phyloP scores from a whole-genome alignment of 2,888 invertebrate genomes.

The Polyommatus iphigenia region DNA sequence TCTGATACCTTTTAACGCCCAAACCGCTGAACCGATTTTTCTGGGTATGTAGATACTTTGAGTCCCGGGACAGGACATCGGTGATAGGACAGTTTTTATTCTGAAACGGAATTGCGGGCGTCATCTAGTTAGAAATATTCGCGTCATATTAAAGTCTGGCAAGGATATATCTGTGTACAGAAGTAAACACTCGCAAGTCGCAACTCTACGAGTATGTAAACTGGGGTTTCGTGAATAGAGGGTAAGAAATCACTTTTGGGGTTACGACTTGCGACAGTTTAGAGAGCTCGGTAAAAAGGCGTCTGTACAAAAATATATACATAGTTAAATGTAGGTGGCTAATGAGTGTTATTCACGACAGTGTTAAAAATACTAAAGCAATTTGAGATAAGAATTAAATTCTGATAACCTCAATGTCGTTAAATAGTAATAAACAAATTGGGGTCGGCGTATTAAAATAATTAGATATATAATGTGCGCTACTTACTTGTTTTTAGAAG shows the following conservation, averaged over 20 bases:
- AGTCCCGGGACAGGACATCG: no score
- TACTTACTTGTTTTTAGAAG: background rate
- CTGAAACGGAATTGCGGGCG: no score
- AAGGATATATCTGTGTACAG: background rate
- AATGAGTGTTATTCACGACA: constrained; percentile 3
- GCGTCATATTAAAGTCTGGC: background rate
- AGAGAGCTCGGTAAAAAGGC: constrained; percentile 1
- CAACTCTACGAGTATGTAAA: constrained; percentile 15
- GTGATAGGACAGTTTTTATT: no score
- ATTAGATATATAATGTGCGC: background rate
- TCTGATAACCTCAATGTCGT: background rate
- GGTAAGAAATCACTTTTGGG: constrained; percentile 24
- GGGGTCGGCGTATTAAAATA: background rate
- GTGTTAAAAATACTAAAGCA: constrained; percentile 7
- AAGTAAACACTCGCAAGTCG: background rate
- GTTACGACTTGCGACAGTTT: constrained; percentile 1
- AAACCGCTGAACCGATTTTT: no score
- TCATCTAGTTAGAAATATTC: background rate
- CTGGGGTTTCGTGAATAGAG: constrained; percentile 21
- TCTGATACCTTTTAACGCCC: no score
- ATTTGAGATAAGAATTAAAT: constrained; percentile 11
- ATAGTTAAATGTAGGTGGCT: background rate
- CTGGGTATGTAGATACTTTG: no score
- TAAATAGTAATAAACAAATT: constrained; percentile 12
- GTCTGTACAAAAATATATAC: background rate